Percentiles rank a stretch among this genome's conserved stretches.
Conservation (phyloP, 1,140 invertebrate genomes). For the Atta texana region DNA sequence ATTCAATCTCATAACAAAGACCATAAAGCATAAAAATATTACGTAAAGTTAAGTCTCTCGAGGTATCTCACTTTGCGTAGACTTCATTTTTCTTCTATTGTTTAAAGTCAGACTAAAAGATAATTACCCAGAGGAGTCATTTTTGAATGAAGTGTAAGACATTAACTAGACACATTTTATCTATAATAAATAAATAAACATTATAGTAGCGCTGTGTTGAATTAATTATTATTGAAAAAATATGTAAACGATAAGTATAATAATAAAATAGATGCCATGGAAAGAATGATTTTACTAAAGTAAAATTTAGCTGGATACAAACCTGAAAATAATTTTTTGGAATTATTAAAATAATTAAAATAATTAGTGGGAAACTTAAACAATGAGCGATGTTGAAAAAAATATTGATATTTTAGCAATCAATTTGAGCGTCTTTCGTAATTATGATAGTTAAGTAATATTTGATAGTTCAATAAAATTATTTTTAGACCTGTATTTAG, state of each 20-base stretch:
- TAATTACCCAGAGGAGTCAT: not conserved
- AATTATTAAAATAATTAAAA: too few species aligned
- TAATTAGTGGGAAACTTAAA: too few species aligned
- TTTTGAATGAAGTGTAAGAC: not conserved
- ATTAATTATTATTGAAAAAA: not conserved
- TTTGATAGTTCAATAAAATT: too few species aligned
- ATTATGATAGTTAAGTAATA: too few species aligned
- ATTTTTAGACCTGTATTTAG: too few species aligned
- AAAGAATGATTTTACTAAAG: not conserved
- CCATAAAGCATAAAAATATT: slow-evolving; percentile 21
- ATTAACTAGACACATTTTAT: not conserved
- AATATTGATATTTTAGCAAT: too few species aligned
- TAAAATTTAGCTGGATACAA: too few species aligned
- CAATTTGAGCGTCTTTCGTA: too few species aligned
- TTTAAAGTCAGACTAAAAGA: not conserved
- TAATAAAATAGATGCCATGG: not conserved
- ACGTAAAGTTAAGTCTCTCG: slow-evolving; percentile 43
- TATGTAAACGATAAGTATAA: not conserved
- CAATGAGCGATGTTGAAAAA: too few species aligned
- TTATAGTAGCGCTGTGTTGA: not conserved
- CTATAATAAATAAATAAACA: not conserved
- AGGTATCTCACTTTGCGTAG: slow-evolving; percentile 4
- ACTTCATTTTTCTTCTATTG: not conserved
- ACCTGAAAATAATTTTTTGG: too few species aligned
- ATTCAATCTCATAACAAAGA: slow-evolving; percentile 50